A percentile compares a stretch with the other conserved stretches of the same genome.
phyloP scores from a whole-genome alignment of 2,113 vertebrate species.

The Rhegmatorhina hoffmannsi region DNA sequence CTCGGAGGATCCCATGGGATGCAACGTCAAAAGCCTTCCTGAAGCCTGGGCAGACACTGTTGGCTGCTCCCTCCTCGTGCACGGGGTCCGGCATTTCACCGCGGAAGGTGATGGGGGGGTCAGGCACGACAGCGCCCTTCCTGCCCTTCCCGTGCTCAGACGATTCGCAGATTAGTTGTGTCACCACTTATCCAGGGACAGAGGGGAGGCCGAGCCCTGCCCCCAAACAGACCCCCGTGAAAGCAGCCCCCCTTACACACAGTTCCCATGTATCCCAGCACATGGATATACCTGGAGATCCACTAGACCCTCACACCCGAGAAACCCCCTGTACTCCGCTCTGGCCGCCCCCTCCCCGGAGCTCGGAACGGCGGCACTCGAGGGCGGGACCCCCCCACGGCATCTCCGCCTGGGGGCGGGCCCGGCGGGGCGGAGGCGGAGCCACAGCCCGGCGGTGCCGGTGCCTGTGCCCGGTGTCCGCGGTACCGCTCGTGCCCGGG shows the following conservation, averaged over 20 bases:
- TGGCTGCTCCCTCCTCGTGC: fast-evolving
- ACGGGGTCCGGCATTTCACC: fast-evolving
- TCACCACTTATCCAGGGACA: background rate
- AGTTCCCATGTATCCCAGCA: background rate
- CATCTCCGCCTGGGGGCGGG: background rate
- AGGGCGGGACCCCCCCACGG: background rate
- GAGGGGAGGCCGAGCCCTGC: fast-evolving
- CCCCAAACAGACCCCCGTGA: background rate
- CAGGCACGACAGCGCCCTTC: background rate
- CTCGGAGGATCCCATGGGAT: background rate
- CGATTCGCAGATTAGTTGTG: background rate
- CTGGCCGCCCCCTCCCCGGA: background rate
- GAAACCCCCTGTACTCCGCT: no score
- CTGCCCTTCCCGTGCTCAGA: background rate
- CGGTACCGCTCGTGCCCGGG: background rate
- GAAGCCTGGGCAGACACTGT: fast-evolving
- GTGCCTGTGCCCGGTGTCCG: background rate
- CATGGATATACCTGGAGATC: background rate
- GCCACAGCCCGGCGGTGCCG: background rate
- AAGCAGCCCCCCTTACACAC: background rate
- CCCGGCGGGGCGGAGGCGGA: background rate
- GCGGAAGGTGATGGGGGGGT: no score
- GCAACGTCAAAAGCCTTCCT: background rate
- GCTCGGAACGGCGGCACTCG: background rate
- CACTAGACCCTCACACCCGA: fast-evolving